Conservation (phyloP, 2,888 invertebrate species). For the Mesorhabditis sp. region DNA sequence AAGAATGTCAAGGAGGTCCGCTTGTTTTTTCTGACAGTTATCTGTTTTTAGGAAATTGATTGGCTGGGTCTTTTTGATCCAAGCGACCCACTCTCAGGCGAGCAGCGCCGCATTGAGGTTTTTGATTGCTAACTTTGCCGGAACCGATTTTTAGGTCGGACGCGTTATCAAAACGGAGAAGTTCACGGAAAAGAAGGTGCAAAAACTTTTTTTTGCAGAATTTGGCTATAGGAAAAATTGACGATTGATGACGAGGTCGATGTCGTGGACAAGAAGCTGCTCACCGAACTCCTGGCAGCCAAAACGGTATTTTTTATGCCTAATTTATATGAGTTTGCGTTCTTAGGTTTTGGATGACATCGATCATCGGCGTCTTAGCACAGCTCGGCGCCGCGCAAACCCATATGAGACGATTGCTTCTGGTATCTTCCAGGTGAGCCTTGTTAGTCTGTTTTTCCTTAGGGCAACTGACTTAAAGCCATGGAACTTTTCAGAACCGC, state of each 20-base stretch:
- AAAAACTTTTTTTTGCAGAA: neutral
- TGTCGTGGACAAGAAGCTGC: slow-evolving; percentile 73
- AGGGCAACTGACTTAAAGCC: too few relatives aligned
- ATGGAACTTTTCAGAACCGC: slow-evolving; percentile 74
- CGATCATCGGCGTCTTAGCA: slow-evolving; percentile 73
- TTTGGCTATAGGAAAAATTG: slow-evolving; percentile 22
- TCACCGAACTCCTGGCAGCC: slow-evolving; percentile 72
- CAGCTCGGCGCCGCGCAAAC: slow-evolving; percentile 80
- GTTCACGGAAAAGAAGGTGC: neutral
- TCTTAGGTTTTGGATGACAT: slow-evolving; percentile 71
- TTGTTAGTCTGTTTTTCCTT: neutral
- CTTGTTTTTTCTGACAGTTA: neutral
- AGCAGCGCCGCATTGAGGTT: slow-evolving; percentile 10
- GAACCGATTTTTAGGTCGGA: slow-evolving; percentile 8
- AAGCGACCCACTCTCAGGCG: too few relatives aligned
- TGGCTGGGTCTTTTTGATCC: slow-evolving; percentile 23
- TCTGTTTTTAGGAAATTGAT: slow-evolving; percentile 7
- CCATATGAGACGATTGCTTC: slow-evolving; percentile 87
- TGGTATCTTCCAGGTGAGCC: slow-evolving; percentile 76
- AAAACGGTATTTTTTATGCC: slow-evolving; percentile 62
- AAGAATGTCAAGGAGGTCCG: slow-evolving; percentile 33
- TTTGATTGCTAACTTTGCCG: slow-evolving; percentile 10
- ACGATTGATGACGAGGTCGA: slow-evolving; percentile 73
- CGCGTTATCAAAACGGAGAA: slow-evolving; percentile 9
- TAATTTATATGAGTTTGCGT: too few relatives aligned